These are phyloP conservation scores for Orgyia antiqua DNA, from an alignment of 2,888 invertebrate genomes.

Conservation along the genomic window DNA sequence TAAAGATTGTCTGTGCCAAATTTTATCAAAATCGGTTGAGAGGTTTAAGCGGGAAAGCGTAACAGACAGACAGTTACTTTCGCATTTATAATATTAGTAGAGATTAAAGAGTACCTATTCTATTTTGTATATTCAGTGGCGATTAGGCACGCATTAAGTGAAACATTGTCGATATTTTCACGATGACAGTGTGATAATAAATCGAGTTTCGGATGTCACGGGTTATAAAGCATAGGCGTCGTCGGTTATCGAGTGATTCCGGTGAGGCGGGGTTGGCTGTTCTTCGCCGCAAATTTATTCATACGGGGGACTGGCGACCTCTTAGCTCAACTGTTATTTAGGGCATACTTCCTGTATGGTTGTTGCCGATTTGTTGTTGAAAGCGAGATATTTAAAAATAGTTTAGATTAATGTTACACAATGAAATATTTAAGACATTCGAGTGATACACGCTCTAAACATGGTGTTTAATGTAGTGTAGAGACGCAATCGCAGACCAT, in stretches of 20 bases:
- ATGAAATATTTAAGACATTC: background rate
- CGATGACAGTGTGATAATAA: conserved; percentile 63
- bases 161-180: too few species aligned
- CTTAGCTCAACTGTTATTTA: conserved; percentile 67
- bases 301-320: conserved; percentile 59
- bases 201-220: conserved; percentile 74
- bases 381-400: conserved; percentile 25
- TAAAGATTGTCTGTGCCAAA: too few species aligned
- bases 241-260: conserved; percentile 73
- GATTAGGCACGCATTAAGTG: too few species aligned
- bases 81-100: too few species aligned
- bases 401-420: conserved; percentile 5
- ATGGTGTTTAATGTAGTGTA: too few species aligned
- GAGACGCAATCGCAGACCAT: too few species aligned
- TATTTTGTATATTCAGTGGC: too few species aligned
- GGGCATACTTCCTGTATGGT: conserved; percentile 60
- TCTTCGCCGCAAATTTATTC: conserved; percentile 66
- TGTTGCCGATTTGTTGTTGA: conserved; percentile 29
- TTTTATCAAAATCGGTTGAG: too few species aligned
- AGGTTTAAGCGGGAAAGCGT: too few species aligned
- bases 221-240: conserved; percentile 75
- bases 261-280: conserved; percentile 43
- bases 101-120: too few species aligned
- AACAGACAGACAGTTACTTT: too few species aligned
- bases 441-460: too few species aligned